Percentiles rank a stretch among this genome's conserved stretches.
Evolutionary conservation across 2,888 invertebrate genomes (phyloP).

Genomic region (Lasioglossum leucozonium): DNA sequence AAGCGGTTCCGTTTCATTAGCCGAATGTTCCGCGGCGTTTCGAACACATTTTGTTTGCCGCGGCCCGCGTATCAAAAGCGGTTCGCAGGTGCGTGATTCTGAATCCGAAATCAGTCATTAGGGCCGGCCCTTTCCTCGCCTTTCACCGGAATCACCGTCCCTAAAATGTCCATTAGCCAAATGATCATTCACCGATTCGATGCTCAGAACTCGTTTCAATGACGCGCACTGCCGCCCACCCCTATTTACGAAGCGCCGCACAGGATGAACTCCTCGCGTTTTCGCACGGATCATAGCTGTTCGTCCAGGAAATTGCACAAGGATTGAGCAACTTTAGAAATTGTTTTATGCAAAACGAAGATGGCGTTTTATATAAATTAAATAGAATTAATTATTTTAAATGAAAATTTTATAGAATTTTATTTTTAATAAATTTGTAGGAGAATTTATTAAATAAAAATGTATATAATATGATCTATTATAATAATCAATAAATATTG

Average conservation of each 20-base stretch:
- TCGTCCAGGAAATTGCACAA: background rate
- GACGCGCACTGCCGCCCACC: background rate
- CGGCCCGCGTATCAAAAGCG: background rate
- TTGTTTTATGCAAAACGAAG: background rate
- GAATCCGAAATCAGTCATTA: conserved; percentile 18
- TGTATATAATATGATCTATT: too few species aligned
- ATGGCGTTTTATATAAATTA: too few species aligned
- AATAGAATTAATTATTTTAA: too few species aligned
- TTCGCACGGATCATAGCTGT: background rate
- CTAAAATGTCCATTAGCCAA: conserved; percentile 71
- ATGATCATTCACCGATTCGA: conserved; percentile 62
- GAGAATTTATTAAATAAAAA: too few species aligned
- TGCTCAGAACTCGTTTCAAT: background rate
- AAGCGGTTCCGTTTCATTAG: conserved; percentile 15
- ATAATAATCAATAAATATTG: too few species aligned
- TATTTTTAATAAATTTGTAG: too few species aligned
- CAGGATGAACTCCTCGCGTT: background rate
- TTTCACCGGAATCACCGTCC: conserved; percentile 2
- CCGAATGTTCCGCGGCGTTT: background rate
- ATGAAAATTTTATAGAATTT: too few species aligned
- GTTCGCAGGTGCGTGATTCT: background rate
- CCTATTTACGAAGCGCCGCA: background rate
- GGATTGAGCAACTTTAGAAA: background rate
- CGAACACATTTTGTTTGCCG: background rate
- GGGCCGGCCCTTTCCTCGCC: background rate